Base-by-base conservation (phyloP, 2,113 vertebrate genomes). In the Bubo bubo region DNA sequence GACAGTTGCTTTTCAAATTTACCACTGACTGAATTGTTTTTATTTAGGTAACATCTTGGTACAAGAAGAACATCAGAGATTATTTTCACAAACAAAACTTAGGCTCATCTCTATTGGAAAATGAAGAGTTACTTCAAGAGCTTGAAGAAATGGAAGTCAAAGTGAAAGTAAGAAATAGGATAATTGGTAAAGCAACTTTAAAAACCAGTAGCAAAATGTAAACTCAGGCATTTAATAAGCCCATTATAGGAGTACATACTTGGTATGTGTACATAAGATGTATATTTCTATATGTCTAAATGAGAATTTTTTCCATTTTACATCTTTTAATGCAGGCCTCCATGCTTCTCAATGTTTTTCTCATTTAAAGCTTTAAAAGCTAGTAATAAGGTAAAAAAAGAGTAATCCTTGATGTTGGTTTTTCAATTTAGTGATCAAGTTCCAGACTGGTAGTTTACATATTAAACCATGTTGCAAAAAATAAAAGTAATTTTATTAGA, bases 31-130 rank as follows among this genome's bases (percentile, higher is more conserved):
- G 67, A 71, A 27, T 92, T 79, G 1, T 71, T 93, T 95, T 68
- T 91, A 43, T 59, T 73, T 95, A 99, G 99, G 98, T 98, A 84
- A 98, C 97, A 49, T 97, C 96, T n/a, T 99, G 98, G 98, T 98
- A 99, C 95, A 98, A 98, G 90, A 97, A 98, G 92, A 98, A 98
- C 14, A 97, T 98, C 66, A 97, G 96, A 70, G 93, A 97, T 76
- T 98, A 98, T 94, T 96, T 99, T 87, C 94, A 94, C 34, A 98
- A 97, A 64, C 96, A 97, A 96, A 97, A 95, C 49, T 89, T 99
- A 49, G 99, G 99, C 32, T 98, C 98, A 34, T 98, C 98, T 3
- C 96, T 99, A 50, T 79, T 98, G 85, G 98, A 99, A 96, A 99
- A 98, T 76, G 98, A 99, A 86, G 97, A 98, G 18, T 94, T 99